Percentiles rank a stretch among this genome's conserved stretches.
Evolutionary conservation across 2,797 vertebrate species (phyloP).

Genomic region (Lithobates sylvaticus): DNA sequence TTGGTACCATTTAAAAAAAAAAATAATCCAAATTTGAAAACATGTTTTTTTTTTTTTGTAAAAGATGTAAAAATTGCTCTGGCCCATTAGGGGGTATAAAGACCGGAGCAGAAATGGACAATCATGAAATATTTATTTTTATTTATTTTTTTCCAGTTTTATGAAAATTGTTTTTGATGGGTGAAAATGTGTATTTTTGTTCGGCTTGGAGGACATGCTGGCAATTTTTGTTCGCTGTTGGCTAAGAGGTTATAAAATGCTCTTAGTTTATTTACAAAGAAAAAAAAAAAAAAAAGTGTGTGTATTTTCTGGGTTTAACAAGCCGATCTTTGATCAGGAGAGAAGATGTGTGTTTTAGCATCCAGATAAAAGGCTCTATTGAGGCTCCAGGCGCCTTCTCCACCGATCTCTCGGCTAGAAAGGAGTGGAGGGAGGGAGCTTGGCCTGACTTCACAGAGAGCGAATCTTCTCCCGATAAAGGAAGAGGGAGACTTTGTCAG

Average conservation of each 20-base stretch:
- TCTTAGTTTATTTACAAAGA: neutral
- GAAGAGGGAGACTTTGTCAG: neutral
- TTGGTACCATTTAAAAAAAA: too few relatives aligned
- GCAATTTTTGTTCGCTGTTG: neutral
- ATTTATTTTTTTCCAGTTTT: too few relatives aligned
- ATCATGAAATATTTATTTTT: too few relatives aligned
- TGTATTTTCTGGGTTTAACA: neutral
- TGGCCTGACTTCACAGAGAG: conserved; percentile 38
- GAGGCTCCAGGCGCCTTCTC: neutral
- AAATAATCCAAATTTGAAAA: too few relatives aligned
- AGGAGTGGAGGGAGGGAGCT: neutral
- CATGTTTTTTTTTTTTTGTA: too few relatives aligned
- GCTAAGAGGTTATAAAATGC: neutral
- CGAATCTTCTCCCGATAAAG: neutral
- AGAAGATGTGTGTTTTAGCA: neutral
- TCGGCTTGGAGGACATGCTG: neutral
- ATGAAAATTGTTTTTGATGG: neutral
- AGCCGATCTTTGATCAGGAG: neutral
- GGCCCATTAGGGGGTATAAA: too few relatives aligned
- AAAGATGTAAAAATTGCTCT: too few relatives aligned
- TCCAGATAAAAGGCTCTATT: conserved; percentile 13
- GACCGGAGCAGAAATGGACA: too few relatives aligned
- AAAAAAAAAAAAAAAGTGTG: too few relatives aligned
- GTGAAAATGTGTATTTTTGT: neutral
- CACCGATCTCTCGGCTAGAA: conserved; percentile 44